These are phyloP conservation scores for Lordiphosa andalusiaca DNA, from an alignment of 2,888 invertebrate species.

Conservation along the genomic window DNA sequence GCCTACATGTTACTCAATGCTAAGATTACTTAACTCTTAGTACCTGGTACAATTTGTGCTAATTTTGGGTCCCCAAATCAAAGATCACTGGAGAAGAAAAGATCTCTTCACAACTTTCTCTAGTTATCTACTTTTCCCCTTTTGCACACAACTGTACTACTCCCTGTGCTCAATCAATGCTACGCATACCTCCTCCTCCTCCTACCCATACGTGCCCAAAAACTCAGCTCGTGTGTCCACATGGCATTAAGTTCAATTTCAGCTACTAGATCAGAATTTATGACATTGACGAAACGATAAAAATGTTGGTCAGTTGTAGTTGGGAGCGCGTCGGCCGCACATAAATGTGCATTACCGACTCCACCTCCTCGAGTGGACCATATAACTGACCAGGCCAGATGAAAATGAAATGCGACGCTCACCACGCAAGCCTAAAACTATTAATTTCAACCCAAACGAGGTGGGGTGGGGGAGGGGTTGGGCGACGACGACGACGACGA, in stretches of 20 bases:
- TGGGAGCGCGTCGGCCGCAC: slow-evolving; percentile 23
- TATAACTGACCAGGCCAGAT: slow-evolving; percentile 60
- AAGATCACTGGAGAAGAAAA: no score
- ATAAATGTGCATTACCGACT: slow-evolving; percentile 59
- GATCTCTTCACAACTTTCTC: no score
- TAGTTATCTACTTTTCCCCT: no score
- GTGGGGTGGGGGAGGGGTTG: not conserved
- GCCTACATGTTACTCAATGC: no score
- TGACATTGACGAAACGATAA: slow-evolving; percentile 75
- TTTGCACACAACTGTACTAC: slow-evolving; percentile 20
- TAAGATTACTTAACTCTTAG: no score
- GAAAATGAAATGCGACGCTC: slow-evolving; percentile 68
- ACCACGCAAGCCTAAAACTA: slow-evolving; percentile 64
- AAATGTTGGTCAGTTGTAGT: slow-evolving; percentile 50
- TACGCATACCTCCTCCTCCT: not conserved
- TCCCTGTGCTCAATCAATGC: slow-evolving; percentile 7
- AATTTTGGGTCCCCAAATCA: no score
- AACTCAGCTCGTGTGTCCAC: slow-evolving; percentile 17
- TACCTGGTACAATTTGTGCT: no score
- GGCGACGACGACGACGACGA: not conserved
- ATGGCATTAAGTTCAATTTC: slow-evolving; percentile 72
- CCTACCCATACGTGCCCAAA: not conserved
- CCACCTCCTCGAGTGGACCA: slow-evolving; percentile 21
- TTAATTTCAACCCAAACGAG: slow-evolving; percentile 62
- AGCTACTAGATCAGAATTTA: slow-evolving; percentile 73